Evolutionary conservation across 2,888 invertebrate species (phyloP).

Genomic region (Schizaphis graminum): DNA sequence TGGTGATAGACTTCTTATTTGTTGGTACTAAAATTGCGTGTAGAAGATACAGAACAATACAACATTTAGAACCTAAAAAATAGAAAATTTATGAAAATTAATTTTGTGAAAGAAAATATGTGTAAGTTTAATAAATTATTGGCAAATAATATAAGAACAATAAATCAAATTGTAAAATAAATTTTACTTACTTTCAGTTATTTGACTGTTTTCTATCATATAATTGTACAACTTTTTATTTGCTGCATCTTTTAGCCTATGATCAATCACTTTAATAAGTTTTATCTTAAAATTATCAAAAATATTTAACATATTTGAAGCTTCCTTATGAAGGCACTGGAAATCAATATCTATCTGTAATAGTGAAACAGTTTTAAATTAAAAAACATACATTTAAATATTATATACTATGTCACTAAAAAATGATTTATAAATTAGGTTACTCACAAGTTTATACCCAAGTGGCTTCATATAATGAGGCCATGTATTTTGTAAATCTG

Average conservation of each 20-base stretch:
- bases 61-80: not conserved
- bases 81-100: not conserved
- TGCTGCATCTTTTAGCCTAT: too few species aligned
- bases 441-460: constrained; percentile 10
- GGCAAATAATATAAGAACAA: not conserved
- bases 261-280: too few species aligned
- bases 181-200: not conserved
- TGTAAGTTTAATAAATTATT: constrained; percentile 7
- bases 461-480: not conserved
- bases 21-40: not conserved
- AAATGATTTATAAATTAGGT: too few species aligned
- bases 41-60: not conserved
- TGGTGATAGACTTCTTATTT: not conserved
- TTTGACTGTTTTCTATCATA: too few species aligned
- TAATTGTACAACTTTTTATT: too few species aligned
- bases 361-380: too few species aligned
- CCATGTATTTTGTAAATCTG: not conserved
- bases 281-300: too few species aligned
- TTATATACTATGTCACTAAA: too few species aligned
- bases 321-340: not conserved
- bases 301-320: not conserved
- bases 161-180: too few species aligned
- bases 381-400: not conserved
- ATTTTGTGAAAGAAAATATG: not conserved
- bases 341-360: too few species aligned